Percentiles rank a stretch among this genome's conserved stretches.
Evolutionary conservation across 2,888 invertebrate species (phyloP).

Genomic region (Crepidodera aurea): DNA sequence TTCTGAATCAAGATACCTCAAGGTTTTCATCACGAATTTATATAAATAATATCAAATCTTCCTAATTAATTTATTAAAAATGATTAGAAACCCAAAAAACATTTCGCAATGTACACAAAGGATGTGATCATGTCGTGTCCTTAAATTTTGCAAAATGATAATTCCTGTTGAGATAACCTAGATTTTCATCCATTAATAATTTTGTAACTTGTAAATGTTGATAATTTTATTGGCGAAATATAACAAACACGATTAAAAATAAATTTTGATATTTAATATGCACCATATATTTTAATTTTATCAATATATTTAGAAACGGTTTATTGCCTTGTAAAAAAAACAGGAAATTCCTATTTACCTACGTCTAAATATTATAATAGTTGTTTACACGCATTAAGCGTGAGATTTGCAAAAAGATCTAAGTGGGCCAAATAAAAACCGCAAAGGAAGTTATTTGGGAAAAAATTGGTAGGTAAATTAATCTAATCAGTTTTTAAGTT

Average conservation of each 20-base stretch:
- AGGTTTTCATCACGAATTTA: no score
- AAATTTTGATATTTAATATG: no score
- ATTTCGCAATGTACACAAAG: no score
- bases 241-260: no score
- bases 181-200: background rate
- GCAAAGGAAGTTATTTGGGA: background rate
- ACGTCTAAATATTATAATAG: background rate
- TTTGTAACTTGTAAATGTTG: background rate
- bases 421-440: background rate
- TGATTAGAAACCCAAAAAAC: no score
- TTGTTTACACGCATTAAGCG: background rate
- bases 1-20: no score
- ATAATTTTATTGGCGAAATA: background rate
- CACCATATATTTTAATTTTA: no score
- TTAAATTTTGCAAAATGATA: slow-evolving; percentile 4
- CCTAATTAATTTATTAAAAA: no score
- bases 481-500: background rate
- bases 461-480: background rate
- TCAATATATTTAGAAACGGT: background rate
- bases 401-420: background rate
- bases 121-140: background rate
- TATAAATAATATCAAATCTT: no score
- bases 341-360: slow-evolving; percentile 4
- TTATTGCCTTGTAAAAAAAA: background rate
- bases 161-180: slow-evolving; percentile 12